phyloP scores from a whole-genome alignment of 2,113 vertebrate genomes.

The Oxyura jamaicensis region DNA sequence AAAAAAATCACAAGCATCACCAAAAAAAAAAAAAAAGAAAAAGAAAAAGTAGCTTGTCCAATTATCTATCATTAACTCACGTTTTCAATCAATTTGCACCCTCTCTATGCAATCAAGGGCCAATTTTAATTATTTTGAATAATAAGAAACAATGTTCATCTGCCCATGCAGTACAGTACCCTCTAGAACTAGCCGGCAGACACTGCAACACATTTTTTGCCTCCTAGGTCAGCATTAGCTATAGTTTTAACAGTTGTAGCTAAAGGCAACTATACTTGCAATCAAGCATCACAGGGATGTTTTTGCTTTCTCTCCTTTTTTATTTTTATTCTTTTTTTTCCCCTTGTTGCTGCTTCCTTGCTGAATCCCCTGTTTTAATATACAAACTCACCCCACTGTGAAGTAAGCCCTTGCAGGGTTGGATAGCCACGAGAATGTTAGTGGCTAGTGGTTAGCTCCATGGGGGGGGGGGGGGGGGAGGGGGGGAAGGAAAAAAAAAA shows the following conservation, averaged over 20 bases:
- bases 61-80: constrained; percentile 72
- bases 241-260: constrained; percentile 39
- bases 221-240: constrained; percentile 63
- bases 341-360: constrained; percentile 18
- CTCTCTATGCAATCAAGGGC: constrained; percentile 68
- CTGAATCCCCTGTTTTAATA: constrained; percentile 70
- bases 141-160: constrained; percentile 50
- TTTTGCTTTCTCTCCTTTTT: background rate
- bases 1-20: background rate
- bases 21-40: background rate
- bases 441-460: constrained; percentile 78
- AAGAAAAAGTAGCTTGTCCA: constrained; percentile 36
- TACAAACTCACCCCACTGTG: constrained; percentile 85
- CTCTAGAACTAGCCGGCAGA: constrained; percentile 11
- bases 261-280: constrained; percentile 60
- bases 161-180: background rate
- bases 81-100: constrained; percentile 49
- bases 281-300: constrained; percentile 55
- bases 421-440: constrained; percentile 72
- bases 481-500: background rate
- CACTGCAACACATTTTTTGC: constrained; percentile 24
- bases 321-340: too few relatives aligned
- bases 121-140: constrained; percentile 56
- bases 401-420: constrained; percentile 77
- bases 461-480: background rate